Conservation (phyloP, 2,888 invertebrate species). For the Lasioglossum calceatum region DNA sequence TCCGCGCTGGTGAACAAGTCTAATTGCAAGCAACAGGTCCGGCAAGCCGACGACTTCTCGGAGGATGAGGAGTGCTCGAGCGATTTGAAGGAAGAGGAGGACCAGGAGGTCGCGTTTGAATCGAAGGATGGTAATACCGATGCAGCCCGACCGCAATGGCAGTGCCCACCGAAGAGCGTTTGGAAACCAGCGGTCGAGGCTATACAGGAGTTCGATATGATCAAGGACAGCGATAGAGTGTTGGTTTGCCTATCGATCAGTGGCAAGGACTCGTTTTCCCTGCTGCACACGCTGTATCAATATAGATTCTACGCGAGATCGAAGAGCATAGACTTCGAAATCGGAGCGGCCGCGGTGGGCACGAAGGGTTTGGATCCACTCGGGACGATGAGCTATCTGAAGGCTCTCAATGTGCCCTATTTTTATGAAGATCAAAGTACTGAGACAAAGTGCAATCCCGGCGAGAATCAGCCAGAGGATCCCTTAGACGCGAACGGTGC, state of each 20-base stretch:
- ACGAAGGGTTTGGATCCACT: conserved; percentile 86
- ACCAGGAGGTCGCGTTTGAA: conserved; percentile 36
- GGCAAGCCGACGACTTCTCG: conserved; percentile 78
- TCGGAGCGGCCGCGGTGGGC: conserved; percentile 92
- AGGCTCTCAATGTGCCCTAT: conserved; percentile 86
- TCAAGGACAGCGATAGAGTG: conserved; percentile 92
- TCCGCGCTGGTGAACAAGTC: conserved; percentile 61
- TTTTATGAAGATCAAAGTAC: conserved; percentile 87
- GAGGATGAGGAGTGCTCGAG: conserved; percentile 78
- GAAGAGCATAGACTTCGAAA: conserved; percentile 91
- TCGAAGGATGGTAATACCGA: conserved; percentile 83
- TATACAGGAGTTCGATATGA: conserved; percentile 93
- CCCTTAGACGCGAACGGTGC: conserved; percentile 84
- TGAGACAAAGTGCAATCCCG: conserved; percentile 89
- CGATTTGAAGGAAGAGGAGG: conserved; percentile 69
- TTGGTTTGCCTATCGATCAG: conserved; percentile 93
- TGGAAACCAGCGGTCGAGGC: conserved; percentile 94
- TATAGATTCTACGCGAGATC: conserved; percentile 92
- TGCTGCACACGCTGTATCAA: conserved; percentile 93
- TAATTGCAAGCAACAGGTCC: conserved; percentile 61
- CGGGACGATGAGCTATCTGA: conserved; percentile 86
- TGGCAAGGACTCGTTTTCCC: conserved; percentile 92
- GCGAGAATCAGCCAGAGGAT: conserved; percentile 54
- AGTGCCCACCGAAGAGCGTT: conserved; percentile 91
- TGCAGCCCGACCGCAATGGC: conserved; percentile 86